A percentile compares a stretch with the other conserved stretches of the same genome.
These are phyloP conservation scores for Oryzias woworae DNA, from an alignment of 2,113 vertebrate genomes.

Conservation along the genomic window DNA sequence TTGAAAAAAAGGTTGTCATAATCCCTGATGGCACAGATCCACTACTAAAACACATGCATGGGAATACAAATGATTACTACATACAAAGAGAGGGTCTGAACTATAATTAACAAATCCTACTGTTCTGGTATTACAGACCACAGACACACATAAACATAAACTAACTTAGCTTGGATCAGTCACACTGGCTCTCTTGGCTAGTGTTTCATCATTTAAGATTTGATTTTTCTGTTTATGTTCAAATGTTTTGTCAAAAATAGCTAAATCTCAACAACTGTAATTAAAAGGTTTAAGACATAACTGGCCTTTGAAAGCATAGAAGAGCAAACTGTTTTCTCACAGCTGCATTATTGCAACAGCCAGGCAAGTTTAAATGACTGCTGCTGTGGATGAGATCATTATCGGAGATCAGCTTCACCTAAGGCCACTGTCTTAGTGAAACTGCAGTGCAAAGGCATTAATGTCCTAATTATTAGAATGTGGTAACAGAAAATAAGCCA, in stretches of 20 bases:
- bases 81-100: conserved; percentile 14
- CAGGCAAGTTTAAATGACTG: conserved; percentile 26
- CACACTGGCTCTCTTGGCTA: too few relatives aligned
- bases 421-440: conserved; percentile 51
- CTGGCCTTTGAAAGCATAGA: conserved; percentile 6
- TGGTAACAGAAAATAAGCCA: background rate
- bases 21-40: background rate
- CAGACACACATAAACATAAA: too few relatives aligned
- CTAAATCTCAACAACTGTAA: too few relatives aligned
- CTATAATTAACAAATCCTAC: background rate
- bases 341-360: conserved; percentile 33
- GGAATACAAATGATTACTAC: background rate
- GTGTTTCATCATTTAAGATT: too few relatives aligned
- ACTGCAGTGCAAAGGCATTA: conserved; percentile 50
- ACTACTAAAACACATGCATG: background rate
- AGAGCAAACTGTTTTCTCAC: conserved; percentile 12
- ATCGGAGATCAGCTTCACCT: conserved; percentile 38
- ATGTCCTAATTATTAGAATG: conserved; percentile 58
- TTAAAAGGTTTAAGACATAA: conserved; percentile 2
- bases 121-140: too few relatives aligned
- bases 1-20: background rate
- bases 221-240: too few relatives aligned
- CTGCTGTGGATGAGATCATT: conserved; percentile 41
- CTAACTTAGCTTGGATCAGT: too few relatives aligned
- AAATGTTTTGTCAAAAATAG: too few relatives aligned